These are phyloP conservation scores for Pseudomyrmex sp. DNA, from an alignment of 1,140 invertebrate species.

Conservation along the genomic window DNA sequence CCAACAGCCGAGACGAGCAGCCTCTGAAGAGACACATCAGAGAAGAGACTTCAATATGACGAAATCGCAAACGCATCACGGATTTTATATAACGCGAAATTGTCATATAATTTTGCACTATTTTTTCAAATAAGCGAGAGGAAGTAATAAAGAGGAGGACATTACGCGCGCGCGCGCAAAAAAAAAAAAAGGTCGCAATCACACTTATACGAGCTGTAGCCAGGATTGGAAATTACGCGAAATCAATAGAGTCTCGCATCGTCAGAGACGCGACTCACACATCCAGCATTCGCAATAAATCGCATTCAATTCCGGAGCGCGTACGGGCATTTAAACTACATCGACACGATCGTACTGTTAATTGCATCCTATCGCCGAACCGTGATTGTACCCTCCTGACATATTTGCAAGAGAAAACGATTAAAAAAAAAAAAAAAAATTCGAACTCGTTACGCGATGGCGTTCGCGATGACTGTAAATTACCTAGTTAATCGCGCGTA, in stretches of 20 bases:
- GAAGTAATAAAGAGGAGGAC: slow-evolving; percentile 5
- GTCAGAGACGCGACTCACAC: not conserved
- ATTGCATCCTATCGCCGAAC: not conserved
- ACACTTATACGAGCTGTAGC: not conserved
- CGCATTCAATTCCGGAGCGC: slow-evolving; percentile 5
- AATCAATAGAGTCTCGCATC: not conserved
- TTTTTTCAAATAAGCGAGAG: slow-evolving; percentile 9
- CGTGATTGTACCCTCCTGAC: not conserved
- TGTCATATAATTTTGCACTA: slow-evolving; percentile 20
- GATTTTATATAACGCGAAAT: slow-evolving; percentile 27
- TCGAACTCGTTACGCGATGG: not conserved
- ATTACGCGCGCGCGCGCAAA: not conserved
- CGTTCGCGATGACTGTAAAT: slow-evolving; percentile 7
- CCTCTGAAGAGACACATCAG: not conserved
- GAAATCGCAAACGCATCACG: not conserved
- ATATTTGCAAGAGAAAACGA: not conserved
- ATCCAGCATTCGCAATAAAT: slow-evolving; percentile 8
- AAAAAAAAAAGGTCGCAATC: not conserved
- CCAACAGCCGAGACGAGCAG: not conserved
- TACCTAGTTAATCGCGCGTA: slow-evolving; percentile 14
- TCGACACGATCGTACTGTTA: not conserved
- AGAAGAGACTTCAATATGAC: slow-evolving; percentile 12
- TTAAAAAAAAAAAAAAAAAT: slow-evolving; percentile 19
- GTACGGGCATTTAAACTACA: not conserved
- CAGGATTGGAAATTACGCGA: slow-evolving; percentile 1